Base-by-base conservation (phyloP, 2,797 vertebrate genomes). In the Spinus pinus region DNA sequence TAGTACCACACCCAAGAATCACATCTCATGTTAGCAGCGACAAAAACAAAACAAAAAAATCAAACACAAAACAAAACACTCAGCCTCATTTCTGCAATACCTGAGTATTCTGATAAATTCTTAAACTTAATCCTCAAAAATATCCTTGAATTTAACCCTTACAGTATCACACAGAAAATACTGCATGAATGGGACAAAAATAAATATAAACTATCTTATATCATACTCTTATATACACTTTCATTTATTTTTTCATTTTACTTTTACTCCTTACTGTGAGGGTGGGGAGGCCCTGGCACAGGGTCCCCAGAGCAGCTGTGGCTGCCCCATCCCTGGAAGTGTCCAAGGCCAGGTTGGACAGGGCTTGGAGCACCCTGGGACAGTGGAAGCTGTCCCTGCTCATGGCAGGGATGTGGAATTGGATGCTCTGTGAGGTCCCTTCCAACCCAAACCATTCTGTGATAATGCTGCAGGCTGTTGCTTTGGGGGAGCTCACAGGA, bases 301-400 rank as follows among this genome's bases (percentile, higher is more conserved):
- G 24, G 12, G 0, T 89, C 3, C 8, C 11, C 56, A 69, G 42
- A 25, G 56, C 1, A 9, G 37, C 28, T 75, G 42, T 21, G 35
- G 20, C 2, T 82, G 62, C 21, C 28, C n/a, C 64, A 57, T 7
- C 24, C 57, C 79, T 70, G 71, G 37, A 0, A 39, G 25, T 20
- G 44, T 5, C 0, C 65, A 23, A 57, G 24, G 9, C 20, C 44
- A 33, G 14, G 2, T 0, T 77, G 50, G 61, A 28, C 0, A 0
- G 8, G 11, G 13, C 12, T 62, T 21, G 62, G 71, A 71, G 4
- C 10, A 31, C 0, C 7, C 22, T 58, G 6, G 33, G 21, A 3
- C 0, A 10, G 12, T 20, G 39, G 2, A 12, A 58, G 14, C 7
- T 31, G 44, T 9, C 21, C n/a, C 64, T 57, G n/a, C 7, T 14